Base-by-base conservation (phyloP, 2,888 invertebrate species). In the Chaitophorus viminalis region DNA sequence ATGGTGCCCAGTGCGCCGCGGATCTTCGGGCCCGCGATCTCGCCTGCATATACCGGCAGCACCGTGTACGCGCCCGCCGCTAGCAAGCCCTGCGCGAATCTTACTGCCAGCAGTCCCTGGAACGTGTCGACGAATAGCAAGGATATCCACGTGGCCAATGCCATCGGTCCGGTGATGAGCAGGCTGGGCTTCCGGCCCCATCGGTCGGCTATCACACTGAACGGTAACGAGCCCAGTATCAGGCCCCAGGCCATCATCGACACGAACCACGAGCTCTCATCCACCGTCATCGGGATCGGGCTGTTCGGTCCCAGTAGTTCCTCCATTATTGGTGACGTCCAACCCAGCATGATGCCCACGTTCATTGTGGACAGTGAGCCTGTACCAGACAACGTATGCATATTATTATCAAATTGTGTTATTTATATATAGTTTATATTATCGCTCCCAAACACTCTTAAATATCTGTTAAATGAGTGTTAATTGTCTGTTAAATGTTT, bases 161-260 rank as follows among this genome's bases (percentile, higher is more conserved):
- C 93, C 0, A 94, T 94, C 18, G 94, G 90, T 0, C 93, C 92
- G 0, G 93, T 92, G 6, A 92, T 90, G 70, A 93, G 91, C 3
- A 94, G 91, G 2, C 93, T 93, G 8, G 91, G 91, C 60, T 93
- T 93, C 0, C 94, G 92, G 4, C 94, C 94, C 0, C 92, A 91
- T 82, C 92, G 92, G 90, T 94, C 93, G 89, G 93, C 93, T 33
- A 94, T 90, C 79, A 93, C 91, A 76, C 93, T 94, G 0, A 94
- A 93, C 18, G 90, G 90, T n/a, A 90, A 88, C 25, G 90, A 89
- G 70, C 89, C 89, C 74, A 90, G 68, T 70, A 90, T 60, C 75
- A 89, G 89, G 9, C 89, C 90, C 4, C 89, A 68, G 85, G 89
- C 89, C 68, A 89, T 83, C n/a, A 88, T 36, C 31, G 88, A 76